Evolutionary conservation across 2,797 vertebrate genomes (phyloP).

Genomic region (Cetoscarus ocellatus): DNA sequence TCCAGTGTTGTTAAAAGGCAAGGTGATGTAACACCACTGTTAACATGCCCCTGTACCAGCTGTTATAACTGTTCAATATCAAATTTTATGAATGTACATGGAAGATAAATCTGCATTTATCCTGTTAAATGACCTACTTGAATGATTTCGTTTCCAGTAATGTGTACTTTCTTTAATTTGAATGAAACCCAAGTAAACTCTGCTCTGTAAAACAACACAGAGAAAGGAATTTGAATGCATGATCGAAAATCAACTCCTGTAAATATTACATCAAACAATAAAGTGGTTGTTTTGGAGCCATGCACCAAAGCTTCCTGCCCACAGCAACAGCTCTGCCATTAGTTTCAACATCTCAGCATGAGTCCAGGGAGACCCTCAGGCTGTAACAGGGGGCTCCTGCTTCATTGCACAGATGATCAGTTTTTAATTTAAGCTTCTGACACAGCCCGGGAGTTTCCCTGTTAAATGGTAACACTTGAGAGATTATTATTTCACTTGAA

Average conservation of each 20-base stretch:
- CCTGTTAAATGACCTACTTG: no score
- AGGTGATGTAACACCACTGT: no score
- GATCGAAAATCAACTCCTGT: constrained; percentile 2
- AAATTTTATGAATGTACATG: no score
- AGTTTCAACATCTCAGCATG: constrained; percentile 51
- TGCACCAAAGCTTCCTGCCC: constrained; percentile 5
- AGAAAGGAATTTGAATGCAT: neutral
- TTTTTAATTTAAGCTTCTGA: constrained; percentile 60
- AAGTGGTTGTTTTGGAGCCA: neutral
- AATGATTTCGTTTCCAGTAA: neutral
- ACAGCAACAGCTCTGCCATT: constrained; percentile 31
- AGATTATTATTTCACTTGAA: constrained; percentile 48
- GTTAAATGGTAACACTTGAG: constrained; percentile 47
- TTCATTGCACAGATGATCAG: constrained; percentile 47
- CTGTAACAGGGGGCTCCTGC: constrained; percentile 48
- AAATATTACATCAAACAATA: constrained; percentile 1
- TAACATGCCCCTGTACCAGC: no score
- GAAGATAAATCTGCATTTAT: no score
- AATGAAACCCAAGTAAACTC: no score
- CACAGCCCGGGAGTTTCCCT: constrained; percentile 55
- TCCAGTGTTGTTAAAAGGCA: no score
- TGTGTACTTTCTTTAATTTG: neutral
- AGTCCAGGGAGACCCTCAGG: constrained; percentile 56
- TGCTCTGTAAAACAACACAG: neutral
- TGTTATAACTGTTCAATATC: no score